Percentiles rank a stretch among this genome's conserved stretches.
Conservation (phyloP, 2,797 vertebrate genomes). For the Esox masquinongy region DNA sequence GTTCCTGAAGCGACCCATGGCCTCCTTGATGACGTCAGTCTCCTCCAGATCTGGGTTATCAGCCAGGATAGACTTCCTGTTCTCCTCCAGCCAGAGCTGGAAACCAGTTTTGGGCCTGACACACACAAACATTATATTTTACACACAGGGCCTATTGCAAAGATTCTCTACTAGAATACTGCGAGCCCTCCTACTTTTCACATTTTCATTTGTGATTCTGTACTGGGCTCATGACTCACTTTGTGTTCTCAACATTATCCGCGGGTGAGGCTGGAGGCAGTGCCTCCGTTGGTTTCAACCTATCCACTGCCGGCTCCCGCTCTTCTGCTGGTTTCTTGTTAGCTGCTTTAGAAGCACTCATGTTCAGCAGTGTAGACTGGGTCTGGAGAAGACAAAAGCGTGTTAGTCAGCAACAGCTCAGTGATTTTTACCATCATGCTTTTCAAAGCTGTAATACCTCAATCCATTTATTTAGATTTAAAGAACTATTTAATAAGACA, state of each 20-base stretch:
- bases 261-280: constrained; percentile 45
- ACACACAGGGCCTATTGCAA: background rate
- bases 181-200: too few relatives aligned
- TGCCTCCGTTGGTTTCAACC: constrained; percentile 43
- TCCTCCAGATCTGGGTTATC: constrained; percentile 86
- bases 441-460: background rate
- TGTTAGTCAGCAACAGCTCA: background rate
- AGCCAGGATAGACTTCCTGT: constrained; percentile 81
- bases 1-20: constrained; percentile 86
- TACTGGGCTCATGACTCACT: constrained; percentile 62
- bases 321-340: constrained; percentile 65
- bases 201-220: background rate
- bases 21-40: constrained; percentile 93
- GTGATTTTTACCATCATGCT: background rate
- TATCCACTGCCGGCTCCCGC: constrained; percentile 36
- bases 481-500: background rate
- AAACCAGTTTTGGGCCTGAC: constrained; percentile 90
- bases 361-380: constrained; percentile 85
- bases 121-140: background rate
- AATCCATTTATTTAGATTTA: background rate
- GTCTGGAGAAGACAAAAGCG: constrained; percentile 54
- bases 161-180: background rate
- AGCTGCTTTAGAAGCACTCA: constrained; percentile 62
- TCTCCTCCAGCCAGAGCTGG: constrained; percentile 93
- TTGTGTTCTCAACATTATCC: constrained; percentile 77